A percentile compares a stretch with the other conserved stretches of the same genome.
These are phyloP conservation scores for Macropodus opercularis DNA, from an alignment of 2,797 vertebrate species.

Conservation along the genomic window DNA sequence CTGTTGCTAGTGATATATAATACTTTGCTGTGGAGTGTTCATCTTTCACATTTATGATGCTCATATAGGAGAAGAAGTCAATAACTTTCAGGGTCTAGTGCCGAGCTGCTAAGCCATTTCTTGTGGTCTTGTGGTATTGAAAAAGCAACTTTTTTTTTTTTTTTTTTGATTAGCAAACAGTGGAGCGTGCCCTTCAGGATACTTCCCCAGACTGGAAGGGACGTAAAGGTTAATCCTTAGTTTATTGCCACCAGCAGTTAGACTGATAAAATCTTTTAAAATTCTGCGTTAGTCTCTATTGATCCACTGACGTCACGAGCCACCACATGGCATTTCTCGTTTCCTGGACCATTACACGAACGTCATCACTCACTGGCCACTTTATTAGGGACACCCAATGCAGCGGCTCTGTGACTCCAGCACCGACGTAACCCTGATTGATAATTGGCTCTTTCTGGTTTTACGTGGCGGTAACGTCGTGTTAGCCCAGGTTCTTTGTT, in stretches of 20 bases:
- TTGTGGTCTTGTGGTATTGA: constrained; percentile 65
- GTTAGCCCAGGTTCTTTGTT: constrained; percentile 39
- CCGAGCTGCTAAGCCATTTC: constrained; percentile 68
- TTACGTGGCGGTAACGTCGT: constrained; percentile 26
- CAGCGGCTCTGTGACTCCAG: too few species aligned
- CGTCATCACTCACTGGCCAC: too few species aligned
- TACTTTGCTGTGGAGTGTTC: constrained; percentile 65
- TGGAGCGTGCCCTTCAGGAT: constrained; percentile 80
- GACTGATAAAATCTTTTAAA: constrained; percentile 82
- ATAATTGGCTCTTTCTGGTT: constrained; percentile 24
- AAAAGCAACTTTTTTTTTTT: constrained; percentile 82
- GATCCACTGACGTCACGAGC: constrained; percentile 76
- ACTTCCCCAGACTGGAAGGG: constrained; percentile 71
- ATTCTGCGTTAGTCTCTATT: constrained; percentile 78
- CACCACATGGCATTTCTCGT: constrained; percentile 78
- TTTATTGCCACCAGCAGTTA: constrained; percentile 83
- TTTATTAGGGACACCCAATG: too few species aligned
- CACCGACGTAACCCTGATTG: too few species aligned
- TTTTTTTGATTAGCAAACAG: constrained; percentile 83
- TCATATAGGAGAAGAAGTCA: constrained; percentile 78
- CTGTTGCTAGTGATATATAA: constrained; percentile 64
- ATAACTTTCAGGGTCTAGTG: constrained; percentile 76
- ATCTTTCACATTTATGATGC: constrained; percentile 80
- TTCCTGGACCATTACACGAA: constrained; percentile 66
- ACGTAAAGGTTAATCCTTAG: constrained; percentile 83